Conservation (phyloP, 2,797 vertebrate species). For the Lutjanus argentimaculatus region DNA sequence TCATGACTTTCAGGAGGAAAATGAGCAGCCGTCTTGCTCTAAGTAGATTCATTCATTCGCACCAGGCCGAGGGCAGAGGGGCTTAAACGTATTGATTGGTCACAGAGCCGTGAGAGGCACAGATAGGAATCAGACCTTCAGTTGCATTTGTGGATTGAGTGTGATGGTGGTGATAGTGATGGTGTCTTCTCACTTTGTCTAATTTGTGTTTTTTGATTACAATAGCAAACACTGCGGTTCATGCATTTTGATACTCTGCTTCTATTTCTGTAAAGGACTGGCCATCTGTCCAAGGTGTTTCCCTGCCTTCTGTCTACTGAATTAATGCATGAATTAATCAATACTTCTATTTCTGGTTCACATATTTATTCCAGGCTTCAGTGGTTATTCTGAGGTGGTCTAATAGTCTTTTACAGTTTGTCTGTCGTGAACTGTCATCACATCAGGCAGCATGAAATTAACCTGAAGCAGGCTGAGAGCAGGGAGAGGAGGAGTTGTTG, state of each 20-base stretch:
- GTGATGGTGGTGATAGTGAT: slow-evolving; percentile 39
- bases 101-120: slow-evolving; percentile 61
- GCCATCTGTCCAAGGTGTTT: background rate
- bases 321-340: slow-evolving; percentile 25
- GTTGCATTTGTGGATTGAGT: slow-evolving; percentile 55
- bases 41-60: slow-evolving; percentile 45
- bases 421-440: slow-evolving; percentile 29
- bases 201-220: slow-evolving; percentile 35
- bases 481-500: background rate
- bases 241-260: slow-evolving; percentile 8
- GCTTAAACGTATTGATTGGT: slow-evolving; percentile 72
- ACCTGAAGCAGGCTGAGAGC: slow-evolving; percentile 16
- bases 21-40: slow-evolving; percentile 38
- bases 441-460: slow-evolving; percentile 26
- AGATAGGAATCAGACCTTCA: slow-evolving; percentile 59
- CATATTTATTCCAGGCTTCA: slow-evolving; percentile 31
- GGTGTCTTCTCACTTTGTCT: slow-evolving; percentile 33
- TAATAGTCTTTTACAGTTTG: slow-evolving; percentile 27
- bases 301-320: background rate
- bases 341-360: slow-evolving; percentile 22
- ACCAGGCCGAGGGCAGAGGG: slow-evolving; percentile 33
- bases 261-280: slow-evolving; percentile 9
- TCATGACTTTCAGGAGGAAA: slow-evolving; percentile 53
- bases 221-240: background rate
- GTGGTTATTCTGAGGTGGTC: slow-evolving; percentile 15